phyloP scores from a whole-genome alignment of 2,888 invertebrate species.

The Trichacis sp. region DNA sequence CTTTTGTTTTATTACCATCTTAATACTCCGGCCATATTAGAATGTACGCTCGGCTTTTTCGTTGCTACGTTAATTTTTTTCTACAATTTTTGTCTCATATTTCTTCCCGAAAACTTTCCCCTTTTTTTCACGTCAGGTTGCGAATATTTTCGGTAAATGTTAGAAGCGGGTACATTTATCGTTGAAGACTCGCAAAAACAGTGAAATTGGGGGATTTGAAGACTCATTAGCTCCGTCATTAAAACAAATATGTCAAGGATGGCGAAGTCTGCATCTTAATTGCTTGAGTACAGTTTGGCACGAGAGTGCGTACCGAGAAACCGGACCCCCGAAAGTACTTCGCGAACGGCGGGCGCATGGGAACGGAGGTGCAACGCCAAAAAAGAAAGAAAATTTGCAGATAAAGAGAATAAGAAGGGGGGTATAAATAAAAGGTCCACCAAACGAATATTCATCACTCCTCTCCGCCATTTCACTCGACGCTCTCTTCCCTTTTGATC shows the following conservation, averaged over 20 bases:
- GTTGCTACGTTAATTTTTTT: not conserved
- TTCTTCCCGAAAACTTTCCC: not conserved
- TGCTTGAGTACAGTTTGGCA: constrained; percentile 22
- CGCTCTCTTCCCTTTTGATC: constrained; percentile 15
- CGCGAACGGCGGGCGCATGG: constrained; percentile 9
- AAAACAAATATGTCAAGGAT: constrained; percentile 17
- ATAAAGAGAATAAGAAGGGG: constrained; percentile 23
- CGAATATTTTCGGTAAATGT: too few relatives aligned
- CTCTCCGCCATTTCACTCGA: constrained; percentile 13
- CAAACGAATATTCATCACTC: constrained; percentile 34
- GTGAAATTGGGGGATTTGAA: constrained; percentile 3
- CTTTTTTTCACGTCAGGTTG: not conserved
- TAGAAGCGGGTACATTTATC: too few relatives aligned
- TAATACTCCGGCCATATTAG: not conserved
- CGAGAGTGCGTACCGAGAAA: constrained; percentile 7
- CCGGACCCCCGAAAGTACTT: constrained; percentile 11
- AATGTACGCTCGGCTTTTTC: not conserved
- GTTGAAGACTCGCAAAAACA: not conserved
- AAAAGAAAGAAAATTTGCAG: constrained; percentile 22
- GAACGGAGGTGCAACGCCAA: constrained; percentile 21
- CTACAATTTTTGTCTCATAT: too few relatives aligned
- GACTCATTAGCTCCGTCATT: constrained; percentile 16
- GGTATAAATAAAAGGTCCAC: constrained; percentile 27
- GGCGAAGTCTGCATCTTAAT: constrained; percentile 17
- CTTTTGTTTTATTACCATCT: constrained; percentile 7